Base-by-base conservation (phyloP, 2,888 invertebrate species). In the Pilophorus perplexus region DNA sequence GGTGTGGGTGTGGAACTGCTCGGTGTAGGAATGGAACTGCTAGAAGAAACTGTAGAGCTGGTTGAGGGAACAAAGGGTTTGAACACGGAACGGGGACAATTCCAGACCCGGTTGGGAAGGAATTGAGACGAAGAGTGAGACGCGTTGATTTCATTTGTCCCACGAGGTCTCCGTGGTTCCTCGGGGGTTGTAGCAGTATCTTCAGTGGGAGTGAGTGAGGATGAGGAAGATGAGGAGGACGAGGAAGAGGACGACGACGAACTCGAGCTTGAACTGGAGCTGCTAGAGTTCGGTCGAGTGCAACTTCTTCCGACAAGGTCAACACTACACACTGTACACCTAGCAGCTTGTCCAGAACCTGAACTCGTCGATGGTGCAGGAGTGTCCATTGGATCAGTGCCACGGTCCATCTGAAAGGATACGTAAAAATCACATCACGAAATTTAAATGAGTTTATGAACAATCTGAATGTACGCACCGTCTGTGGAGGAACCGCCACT, bases 351-450 rank as follows among this genome's bases (percentile, higher is more conserved):
- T 6, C 64, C 64, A 20, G 42, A 6, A 0, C 52, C n/a, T 2
- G 42, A 1, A 25, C 44, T 59, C 12, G 62, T 46, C 14, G 64
- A 64, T 8, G 67, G 38, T 2, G 67, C 23, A 67, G 83, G 83
- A 0, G 81, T 78, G 73, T 86, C 85, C 85, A 86, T 85, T 0
- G 86, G 85, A 74, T 87, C 86, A 0, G 86, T 86, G 3, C 86
- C 86, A 64, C 85, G 82, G 74, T 87, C 86, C 71, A 82, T 85
- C 86, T 86, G 74, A 27, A 75, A 74, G 71, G 69, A 64, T 55
- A 57, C 12, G 6, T 33, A 33, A 33, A 33, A 33, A 50, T 18
- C 8, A 18, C 8, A 50, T 18, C 8, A 50, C 14, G 10, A 10
- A n/a, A 18, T 50, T 33, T 33, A 33, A n/a, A n/a, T n/a, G n/a